phyloP scores from a whole-genome alignment of 2,888 invertebrate species.

The Xylota segnis region DNA sequence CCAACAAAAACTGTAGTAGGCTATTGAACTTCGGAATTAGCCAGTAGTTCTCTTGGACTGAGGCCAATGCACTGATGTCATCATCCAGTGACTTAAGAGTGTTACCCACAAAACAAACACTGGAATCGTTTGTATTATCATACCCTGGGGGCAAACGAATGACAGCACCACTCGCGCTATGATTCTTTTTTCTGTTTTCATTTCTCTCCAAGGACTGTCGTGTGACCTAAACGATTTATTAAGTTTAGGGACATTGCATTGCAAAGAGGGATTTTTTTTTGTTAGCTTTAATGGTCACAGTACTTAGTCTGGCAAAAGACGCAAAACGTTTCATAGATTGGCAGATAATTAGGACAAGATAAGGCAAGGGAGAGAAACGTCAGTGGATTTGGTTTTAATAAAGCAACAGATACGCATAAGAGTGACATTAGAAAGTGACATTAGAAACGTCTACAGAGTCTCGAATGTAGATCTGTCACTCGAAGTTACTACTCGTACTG shows the following conservation, averaged over 20 bases:
- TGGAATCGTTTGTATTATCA: background rate
- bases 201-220: background rate
- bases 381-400: no score
- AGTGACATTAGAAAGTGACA: no score
- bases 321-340: no score
- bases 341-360: no score
- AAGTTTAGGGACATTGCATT: background rate
- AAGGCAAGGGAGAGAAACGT: no score
- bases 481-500: no score
- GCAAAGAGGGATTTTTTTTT: background rate
- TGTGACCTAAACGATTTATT: background rate
- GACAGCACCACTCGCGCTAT: background rate
- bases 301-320: no score
- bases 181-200: background rate
- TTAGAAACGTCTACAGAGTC: no score
- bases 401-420: no score
- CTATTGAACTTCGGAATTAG: conserved; percentile 30
- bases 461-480: no score
- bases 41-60: conserved; percentile 20
- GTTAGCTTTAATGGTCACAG: no score
- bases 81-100: background rate
- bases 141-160: background rate
- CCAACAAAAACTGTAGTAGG: background rate
- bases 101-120: background rate
- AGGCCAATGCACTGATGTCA: conserved; percentile 43